Evolutionary conservation across 1,140 invertebrate species (phyloP), one percentile per base, ranked within the genome.

Genomic region (Brachionus manjavacas): DNA sequence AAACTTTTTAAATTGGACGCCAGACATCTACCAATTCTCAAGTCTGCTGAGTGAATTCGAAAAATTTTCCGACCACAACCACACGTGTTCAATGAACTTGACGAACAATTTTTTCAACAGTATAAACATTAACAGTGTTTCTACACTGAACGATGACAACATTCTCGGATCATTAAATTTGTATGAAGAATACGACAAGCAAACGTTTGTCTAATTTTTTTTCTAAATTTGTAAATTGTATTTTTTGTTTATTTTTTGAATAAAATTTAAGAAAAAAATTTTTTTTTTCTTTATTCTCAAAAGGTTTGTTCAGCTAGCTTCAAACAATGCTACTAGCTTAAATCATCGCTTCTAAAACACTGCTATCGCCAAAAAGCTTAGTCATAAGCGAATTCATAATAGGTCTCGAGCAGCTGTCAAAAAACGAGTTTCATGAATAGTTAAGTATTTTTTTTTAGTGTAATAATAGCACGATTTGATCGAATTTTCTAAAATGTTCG

Each of bases 191-290:
- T 76, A 76, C 46, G 72, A 76, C 46, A 76, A 52, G 43, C 72
- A 76, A 76, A 76, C 72, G 3, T 76, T 76, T 76, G 72, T 76
- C 23, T 76, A 76, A 46, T 76, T 49, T 49, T 76, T 76, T 76
- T 49, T 76, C 20, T 76, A 4, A 76, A 12, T 35, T 76, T 74
- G 70, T 74, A 74, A 43, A 74, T 76, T 49, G n/a, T 52, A 76
- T 25, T 76, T 76, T 76, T 76, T 76, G 39, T 41, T 72, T 39
- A 41, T 68, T 68, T 31, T 74, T 16, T 74, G 16, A 74, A 74
- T 74, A 74, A 74, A 74, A 11, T 74, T 74, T 74, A 28, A 70
- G 4, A 16, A 31, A 70, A 35, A 35, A 66, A 66, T 11, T 60
- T 60, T 9, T 16, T 60, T 60, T 60, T 60, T 60, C 52, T 60